These are phyloP conservation scores for Danio aesculapii DNA, from an alignment of 2,797 vertebrate genomes.

Conservation along the genomic window DNA sequence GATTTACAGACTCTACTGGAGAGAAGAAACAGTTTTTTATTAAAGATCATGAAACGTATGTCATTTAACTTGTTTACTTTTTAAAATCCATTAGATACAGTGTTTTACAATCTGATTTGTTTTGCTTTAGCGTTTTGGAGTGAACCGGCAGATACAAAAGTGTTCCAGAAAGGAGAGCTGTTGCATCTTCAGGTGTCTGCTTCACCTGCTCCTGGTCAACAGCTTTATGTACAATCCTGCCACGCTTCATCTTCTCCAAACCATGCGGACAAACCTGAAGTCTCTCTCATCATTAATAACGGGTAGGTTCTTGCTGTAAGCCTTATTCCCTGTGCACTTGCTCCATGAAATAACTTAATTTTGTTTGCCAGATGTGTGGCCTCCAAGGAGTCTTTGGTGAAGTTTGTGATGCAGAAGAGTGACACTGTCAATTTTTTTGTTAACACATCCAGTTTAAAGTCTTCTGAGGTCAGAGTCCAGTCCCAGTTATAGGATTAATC, in stretches of 20 bases:
- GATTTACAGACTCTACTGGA: neutral
- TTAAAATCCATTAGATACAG: neutral
- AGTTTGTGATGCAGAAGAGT: slow-evolving; percentile 60
- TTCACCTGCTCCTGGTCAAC: slow-evolving; percentile 49
- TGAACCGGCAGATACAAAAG: slow-evolving; percentile 47
- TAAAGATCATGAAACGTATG: slow-evolving; percentile 71
- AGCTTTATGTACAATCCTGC: slow-evolving; percentile 74
- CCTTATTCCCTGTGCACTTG: rapidly evolving
- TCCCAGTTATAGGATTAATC: too few species aligned
- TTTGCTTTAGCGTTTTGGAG: slow-evolving; percentile 70
- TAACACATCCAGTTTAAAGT: slow-evolving; percentile 63
- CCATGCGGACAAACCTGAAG: slow-evolving; percentile 53
- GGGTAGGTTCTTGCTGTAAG: slow-evolving; percentile 62
- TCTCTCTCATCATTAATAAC: slow-evolving; percentile 70
- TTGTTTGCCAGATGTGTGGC: slow-evolving; percentile 68
- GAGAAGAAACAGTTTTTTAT: slow-evolving; percentile 30
- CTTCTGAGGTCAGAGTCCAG: slow-evolving; percentile 64
- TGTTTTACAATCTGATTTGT: neutral
- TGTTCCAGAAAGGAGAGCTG: slow-evolving; percentile 67
- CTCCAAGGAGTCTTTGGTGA: slow-evolving; percentile 56
- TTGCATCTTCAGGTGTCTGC: slow-evolving; percentile 70
- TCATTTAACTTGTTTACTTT: slow-evolving; percentile 3
- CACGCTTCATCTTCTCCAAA: slow-evolving; percentile 65
- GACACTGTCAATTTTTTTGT: slow-evolving; percentile 68
- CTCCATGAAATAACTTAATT: rapidly evolving